Conservation (phyloP, 2,797 vertebrate species). For the Leucoraja ocellata region DNA sequence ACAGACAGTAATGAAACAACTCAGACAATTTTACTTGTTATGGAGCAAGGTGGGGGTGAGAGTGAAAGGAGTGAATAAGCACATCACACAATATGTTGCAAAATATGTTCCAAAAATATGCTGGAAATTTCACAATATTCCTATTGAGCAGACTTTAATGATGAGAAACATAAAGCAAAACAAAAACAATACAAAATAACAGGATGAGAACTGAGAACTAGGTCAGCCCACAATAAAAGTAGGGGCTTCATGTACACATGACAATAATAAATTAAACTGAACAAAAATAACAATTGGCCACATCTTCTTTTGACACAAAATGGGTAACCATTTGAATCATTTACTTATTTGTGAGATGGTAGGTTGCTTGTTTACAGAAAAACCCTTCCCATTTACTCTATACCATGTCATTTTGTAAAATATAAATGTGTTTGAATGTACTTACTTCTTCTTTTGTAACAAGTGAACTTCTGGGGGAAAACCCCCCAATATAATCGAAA, state of each 20-base stretch:
- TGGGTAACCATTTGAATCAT: neutral
- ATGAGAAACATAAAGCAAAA: neutral
- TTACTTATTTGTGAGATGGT: neutral
- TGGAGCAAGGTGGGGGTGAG: neutral
- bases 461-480: neutral
- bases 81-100: neutral
- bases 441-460: neutral
- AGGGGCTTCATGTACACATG: no score
- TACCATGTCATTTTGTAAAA: neutral
- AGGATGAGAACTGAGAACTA: neutral
- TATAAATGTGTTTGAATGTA: neutral
- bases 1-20: neutral
- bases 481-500: neutral
- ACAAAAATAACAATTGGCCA: neutral
- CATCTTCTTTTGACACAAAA: neutral
- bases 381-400: neutral
- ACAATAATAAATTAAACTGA: neutral
- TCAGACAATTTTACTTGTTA: neutral
- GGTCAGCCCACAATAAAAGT: neutral
- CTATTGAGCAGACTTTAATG: neutral
- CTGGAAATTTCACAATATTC: neutral
- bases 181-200: neutral
- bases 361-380: neutral
- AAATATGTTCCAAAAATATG: neutral
- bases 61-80: neutral